Evolutionary conservation across 1,140 invertebrate species (phyloP).

Genomic region (Paralvinella palmiformis): DNA sequence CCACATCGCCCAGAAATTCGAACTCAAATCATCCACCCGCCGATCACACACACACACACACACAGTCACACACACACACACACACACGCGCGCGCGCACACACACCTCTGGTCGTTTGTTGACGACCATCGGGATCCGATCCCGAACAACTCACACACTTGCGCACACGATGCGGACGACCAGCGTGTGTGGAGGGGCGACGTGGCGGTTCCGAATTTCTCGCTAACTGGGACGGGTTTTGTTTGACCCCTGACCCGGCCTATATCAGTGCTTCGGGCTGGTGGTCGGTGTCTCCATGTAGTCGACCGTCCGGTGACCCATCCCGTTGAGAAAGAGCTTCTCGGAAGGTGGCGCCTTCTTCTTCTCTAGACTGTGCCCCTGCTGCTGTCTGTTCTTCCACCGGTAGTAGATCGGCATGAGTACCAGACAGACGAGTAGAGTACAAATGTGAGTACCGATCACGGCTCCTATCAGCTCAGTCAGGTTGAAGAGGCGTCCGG

Average conservation of each 20-base stretch:
- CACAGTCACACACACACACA: neutral
- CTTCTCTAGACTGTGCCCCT: neutral
- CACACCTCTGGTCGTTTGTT: too few relatives aligned
- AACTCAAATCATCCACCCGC: too few relatives aligned
- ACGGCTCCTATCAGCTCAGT: slow-evolving; percentile 43
- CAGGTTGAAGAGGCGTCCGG: slow-evolving; percentile 28
- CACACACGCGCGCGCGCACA: neutral
- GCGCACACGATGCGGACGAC: neutral
- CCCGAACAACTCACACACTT: neutral
- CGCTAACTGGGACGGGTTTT: neutral
- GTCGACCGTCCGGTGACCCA: slow-evolving; percentile 1
- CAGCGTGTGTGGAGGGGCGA: neutral
- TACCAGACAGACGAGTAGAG: slow-evolving; percentile 38
- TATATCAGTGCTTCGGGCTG: slow-evolving; percentile 1
- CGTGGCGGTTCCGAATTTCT: neutral
- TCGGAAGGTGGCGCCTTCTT: neutral
- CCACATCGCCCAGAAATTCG: too few relatives aligned
- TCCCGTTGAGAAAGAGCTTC: slow-evolving; percentile 10
- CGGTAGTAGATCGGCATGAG: slow-evolving; percentile 38
- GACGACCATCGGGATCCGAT: neutral
- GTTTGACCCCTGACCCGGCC: neutral
- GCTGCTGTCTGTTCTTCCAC: neutral
- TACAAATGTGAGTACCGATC: slow-evolving; percentile 44
- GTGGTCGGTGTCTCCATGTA: slow-evolving; percentile 1
- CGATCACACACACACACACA: neutral